Percentiles rank a stretch among this genome's conserved stretches.
Conservation (phyloP, 2,113 vertebrate genomes). For the Cyprichromis sp. region DNA sequence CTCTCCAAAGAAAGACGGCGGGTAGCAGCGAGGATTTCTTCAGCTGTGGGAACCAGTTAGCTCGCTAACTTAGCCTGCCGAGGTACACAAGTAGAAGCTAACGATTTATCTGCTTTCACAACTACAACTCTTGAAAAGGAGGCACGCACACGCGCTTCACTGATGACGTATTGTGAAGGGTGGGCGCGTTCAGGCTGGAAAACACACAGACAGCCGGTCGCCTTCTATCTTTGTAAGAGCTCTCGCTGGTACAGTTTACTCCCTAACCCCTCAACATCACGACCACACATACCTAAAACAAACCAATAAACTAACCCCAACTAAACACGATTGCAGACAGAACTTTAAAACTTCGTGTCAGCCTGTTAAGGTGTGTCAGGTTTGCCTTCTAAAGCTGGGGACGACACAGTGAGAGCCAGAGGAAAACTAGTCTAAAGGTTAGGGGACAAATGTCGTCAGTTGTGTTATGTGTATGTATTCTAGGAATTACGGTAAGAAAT, state of each 20-base stretch:
- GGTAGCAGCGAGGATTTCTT: background rate
- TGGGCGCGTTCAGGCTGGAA: background rate
- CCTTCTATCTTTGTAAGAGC: background rate
- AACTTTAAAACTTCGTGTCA: background rate
- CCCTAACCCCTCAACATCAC: background rate
- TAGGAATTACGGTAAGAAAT: background rate
- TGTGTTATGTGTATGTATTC: background rate
- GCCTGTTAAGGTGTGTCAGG: background rate
- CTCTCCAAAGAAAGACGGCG: background rate
- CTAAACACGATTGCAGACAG: background rate
- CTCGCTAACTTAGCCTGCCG: slow-evolving; percentile 18
- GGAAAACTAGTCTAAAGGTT: background rate
- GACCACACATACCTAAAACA: background rate
- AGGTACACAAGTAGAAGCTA: slow-evolving; percentile 33
- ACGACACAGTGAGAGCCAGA: background rate
- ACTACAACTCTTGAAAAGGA: slow-evolving; percentile 28
- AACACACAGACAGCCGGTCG: background rate
- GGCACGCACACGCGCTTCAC: background rate
- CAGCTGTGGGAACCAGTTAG: slow-evolving; percentile 5
- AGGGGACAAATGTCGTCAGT: background rate
- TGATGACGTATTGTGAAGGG: slow-evolving; percentile 12
- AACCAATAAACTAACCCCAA: background rate
- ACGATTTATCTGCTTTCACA: background rate
- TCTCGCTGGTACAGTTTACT: background rate
- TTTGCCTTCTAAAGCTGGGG: background rate